Evolutionary conservation across 1,140 invertebrate species (phyloP).

Genomic region (Marisa cornuarietis): DNA sequence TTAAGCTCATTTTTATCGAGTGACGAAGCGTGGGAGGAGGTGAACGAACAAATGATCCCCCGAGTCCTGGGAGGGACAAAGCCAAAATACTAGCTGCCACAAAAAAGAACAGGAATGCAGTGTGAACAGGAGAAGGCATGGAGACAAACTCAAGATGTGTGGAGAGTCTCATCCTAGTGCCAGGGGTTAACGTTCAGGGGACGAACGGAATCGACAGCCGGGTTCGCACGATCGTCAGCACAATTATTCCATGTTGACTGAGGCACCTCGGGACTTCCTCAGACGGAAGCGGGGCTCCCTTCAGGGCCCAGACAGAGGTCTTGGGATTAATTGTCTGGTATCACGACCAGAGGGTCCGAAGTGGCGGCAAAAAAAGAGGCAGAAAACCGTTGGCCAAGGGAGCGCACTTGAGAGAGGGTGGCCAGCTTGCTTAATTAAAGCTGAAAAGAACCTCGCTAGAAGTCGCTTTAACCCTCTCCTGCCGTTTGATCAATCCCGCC

Average conservation of each 20-base stretch:
- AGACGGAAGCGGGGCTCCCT: constrained; percentile 18
- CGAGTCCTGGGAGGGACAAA: no score
- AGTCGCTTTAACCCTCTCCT: constrained; percentile 16
- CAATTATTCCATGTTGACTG: constrained; percentile 28
- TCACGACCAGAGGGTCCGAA: constrained; percentile 10
- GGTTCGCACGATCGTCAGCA: neutral
- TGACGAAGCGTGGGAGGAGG: no score
- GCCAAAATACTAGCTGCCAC: no score
- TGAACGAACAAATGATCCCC: no score
- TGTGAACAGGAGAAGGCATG: no score
- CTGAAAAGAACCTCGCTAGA: constrained; percentile 14
- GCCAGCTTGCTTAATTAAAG: constrained; percentile 25
- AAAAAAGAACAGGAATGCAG: no score
- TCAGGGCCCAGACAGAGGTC: constrained; percentile 12
- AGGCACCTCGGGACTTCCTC: constrained; percentile 16
- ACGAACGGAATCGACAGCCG: no score
- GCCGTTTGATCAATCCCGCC: constrained; percentile 12
- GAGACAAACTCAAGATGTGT: no score
- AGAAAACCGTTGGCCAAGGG: neutral
- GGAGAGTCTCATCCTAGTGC: no score
- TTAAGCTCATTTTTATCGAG: no score
- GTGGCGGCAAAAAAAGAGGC: neutral
- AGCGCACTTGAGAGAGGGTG: neutral
- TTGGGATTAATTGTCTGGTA: constrained; percentile 25
- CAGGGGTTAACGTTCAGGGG: no score